Percentiles rank a stretch among this genome's conserved stretches.
These are phyloP conservation scores for Triops cancriformis DNA, from an alignment of 1,140 invertebrate species.

Conservation along the genomic window DNA sequence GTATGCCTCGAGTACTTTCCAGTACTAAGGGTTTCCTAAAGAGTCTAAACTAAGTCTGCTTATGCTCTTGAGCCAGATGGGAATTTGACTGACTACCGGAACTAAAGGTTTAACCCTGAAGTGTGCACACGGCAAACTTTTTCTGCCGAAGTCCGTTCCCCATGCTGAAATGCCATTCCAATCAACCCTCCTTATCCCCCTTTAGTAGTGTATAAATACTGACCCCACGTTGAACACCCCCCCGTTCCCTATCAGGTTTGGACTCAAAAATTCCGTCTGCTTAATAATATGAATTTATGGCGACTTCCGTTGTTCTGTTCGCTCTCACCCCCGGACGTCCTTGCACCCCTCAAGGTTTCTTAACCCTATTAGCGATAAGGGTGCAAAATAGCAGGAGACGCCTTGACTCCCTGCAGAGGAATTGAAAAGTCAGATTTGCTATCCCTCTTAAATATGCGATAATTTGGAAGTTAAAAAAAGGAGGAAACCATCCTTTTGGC, in stretches of 20 bases:
- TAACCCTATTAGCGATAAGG: neutral
- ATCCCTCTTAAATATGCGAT: neutral
- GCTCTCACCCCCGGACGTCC: neutral
- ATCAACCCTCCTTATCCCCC: too few relatives aligned
- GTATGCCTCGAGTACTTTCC: too few relatives aligned
- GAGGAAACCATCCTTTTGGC: neutral
- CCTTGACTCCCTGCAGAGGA: neutral
- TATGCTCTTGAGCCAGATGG: conserved; percentile 1
- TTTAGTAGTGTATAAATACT: neutral
- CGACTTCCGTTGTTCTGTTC: conserved; percentile 1
- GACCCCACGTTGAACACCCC: neutral
- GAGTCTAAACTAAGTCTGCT: neutral
- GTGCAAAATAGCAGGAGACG: conserved; percentile 9
- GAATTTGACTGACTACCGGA: conserved; percentile 13
- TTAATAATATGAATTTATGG: conserved; percentile 11
- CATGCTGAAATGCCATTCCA: neutral
- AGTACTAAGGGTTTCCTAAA: too few relatives aligned
- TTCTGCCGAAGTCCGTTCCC: neutral
- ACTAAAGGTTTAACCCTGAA: neutral
- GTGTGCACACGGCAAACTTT: neutral
- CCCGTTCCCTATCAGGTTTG: neutral
- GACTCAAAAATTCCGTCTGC: neutral
- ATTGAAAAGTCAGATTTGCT: neutral
- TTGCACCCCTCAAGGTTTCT: neutral
- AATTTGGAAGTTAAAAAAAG: neutral